These are phyloP conservation scores for Strongylocentrotus purpuratus DNA, from an alignment of 35 echinoderm and acorn worm genomes.

Conservation along the genomic window DNA sequence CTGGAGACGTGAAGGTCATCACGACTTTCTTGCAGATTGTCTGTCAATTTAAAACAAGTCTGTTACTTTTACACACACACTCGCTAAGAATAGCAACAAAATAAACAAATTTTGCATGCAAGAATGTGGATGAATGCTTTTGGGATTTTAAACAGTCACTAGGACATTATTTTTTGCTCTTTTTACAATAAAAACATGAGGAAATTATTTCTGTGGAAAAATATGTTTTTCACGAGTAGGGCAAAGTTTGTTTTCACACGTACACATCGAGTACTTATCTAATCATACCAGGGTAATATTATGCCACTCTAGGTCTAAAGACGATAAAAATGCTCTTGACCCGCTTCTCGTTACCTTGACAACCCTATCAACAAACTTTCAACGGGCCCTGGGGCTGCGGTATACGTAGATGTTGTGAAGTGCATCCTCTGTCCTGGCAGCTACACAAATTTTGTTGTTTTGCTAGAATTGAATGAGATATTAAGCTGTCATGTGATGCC, in stretches of 20 bases:
- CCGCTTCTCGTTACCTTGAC: neutral
- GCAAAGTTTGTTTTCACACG: neutral
- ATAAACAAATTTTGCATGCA: no score
- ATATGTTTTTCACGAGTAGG: neutral
- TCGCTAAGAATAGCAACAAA: no score
- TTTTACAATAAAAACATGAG: no score
- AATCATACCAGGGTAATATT: neutral
- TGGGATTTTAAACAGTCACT: no score
- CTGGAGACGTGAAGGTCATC: no score
- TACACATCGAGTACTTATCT: neutral
- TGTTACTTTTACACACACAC: no score
- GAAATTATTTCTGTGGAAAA: neutral
- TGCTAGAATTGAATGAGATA: neutral
- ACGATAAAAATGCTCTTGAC: slow-evolving; percentile 2
- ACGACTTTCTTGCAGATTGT: no score
- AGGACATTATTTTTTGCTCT: no score
- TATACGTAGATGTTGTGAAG: neutral
- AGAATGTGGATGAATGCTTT: no score
- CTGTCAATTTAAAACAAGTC: no score
- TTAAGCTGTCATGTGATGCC: neutral
- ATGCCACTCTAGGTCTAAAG: neutral
- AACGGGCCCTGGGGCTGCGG: neutral
- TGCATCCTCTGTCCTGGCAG: neutral
- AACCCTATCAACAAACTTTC: neutral
- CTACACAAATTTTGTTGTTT: slow-evolving; percentile 1